phyloP scores from a whole-genome alignment of 2,888 invertebrate genomes.

The Callimorpha dominula region DNA sequence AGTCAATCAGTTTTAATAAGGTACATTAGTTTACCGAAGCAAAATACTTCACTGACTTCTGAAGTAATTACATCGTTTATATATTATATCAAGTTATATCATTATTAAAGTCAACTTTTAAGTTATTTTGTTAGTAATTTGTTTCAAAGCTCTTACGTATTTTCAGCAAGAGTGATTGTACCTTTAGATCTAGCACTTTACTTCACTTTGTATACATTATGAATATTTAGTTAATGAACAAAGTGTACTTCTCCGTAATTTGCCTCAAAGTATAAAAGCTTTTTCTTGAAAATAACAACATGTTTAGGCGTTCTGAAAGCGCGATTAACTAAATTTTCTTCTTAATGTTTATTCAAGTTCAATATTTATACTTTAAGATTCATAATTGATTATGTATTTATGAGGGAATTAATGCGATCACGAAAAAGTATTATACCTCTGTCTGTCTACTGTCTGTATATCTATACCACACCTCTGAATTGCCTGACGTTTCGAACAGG shows the following conservation, averaged over 20 bases:
- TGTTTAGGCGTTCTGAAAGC: constrained; percentile 29
- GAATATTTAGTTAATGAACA: constrained; percentile 55
- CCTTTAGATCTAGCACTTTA: constrained; percentile 39
- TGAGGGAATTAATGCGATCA: no score
- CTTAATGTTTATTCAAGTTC: neutral
- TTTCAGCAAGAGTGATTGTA: neutral
- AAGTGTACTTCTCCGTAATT: constrained; percentile 41
- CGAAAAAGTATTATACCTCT: no score
- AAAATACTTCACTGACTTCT: neutral
- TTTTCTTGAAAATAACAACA: constrained; percentile 37
- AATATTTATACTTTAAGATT: neutral
- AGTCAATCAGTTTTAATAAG: neutral
- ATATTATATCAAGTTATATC: neutral
- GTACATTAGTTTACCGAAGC: neutral
- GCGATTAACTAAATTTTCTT: neutral
- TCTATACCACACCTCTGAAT: no score
- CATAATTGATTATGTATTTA: no score
- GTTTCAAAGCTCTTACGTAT: neutral
- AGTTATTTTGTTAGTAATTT: constrained; percentile 1
- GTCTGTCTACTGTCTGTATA: no score
- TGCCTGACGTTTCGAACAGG: no score
- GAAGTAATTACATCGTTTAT: neutral
- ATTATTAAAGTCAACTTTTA: neutral
- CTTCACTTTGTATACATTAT: constrained; percentile 37
- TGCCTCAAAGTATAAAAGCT: constrained; percentile 44